A percentile compares a stretch with the other conserved stretches of the same genome.
Evolutionary conservation across 2,113 vertebrate species (phyloP).

Genomic region (Sturnira hondurensis): DNA sequence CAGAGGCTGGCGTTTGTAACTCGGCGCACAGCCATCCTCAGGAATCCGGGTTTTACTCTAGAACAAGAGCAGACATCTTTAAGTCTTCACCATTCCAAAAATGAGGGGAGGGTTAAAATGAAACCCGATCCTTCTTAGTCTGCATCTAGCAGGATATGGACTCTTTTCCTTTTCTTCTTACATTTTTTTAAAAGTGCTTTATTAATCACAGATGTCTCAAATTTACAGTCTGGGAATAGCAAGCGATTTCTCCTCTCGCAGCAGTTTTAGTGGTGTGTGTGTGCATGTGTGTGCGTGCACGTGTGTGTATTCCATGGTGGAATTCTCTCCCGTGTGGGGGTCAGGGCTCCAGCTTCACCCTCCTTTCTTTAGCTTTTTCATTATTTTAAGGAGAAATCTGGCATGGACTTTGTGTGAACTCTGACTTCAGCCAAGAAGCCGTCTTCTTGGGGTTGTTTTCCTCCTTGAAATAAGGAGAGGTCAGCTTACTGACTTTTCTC

Average conservation of each 20-base stretch:
- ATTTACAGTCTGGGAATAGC: slow-evolving; percentile 66
- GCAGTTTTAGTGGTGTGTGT: slow-evolving; percentile 6
- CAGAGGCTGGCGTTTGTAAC: background rate
- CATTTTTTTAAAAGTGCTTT: slow-evolving; percentile 36
- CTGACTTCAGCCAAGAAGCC: slow-evolving; percentile 67
- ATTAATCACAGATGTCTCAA: slow-evolving; percentile 81
- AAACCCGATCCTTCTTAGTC: slow-evolving; percentile 63
- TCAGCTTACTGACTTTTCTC: slow-evolving; percentile 39
- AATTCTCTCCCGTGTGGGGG: slow-evolving; percentile 54
- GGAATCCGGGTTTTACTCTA: background rate
- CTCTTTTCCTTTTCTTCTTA: slow-evolving; percentile 62
- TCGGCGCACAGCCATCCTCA: accelerated
- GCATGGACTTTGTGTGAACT: slow-evolving; percentile 76
- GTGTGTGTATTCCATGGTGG: slow-evolving; percentile 36
- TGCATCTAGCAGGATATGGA: slow-evolving; percentile 66
- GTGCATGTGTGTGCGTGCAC: background rate
- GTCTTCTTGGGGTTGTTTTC: slow-evolving; percentile 42
- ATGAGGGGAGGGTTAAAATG: slow-evolving; percentile 67
- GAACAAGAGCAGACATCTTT: background rate
- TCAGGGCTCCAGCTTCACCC: slow-evolving; percentile 30
- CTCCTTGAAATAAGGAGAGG: background rate
- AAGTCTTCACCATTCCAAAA: background rate
- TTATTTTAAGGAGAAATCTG: slow-evolving; percentile 57
- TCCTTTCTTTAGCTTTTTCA: slow-evolving; percentile 33
- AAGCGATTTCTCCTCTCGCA: slow-evolving; percentile 62